A percentile compares a stretch with the other conserved stretches of the same genome.
Evolutionary conservation across 2,888 invertebrate species (phyloP).

Genomic region (Troilus luridus): DNA sequence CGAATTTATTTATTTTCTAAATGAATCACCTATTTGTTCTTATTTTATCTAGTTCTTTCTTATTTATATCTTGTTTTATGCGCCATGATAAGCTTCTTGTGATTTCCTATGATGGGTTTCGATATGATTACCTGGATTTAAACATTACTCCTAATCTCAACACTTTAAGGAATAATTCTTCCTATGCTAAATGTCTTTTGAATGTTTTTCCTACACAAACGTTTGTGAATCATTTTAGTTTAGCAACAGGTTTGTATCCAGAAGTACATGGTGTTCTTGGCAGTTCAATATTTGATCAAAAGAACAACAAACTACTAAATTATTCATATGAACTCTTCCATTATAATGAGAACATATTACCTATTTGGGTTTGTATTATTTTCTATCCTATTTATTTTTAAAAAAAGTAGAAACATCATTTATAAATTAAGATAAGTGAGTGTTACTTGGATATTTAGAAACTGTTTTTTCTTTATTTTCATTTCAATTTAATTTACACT

Average conservation of each 20-base stretch:
- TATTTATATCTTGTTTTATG: not conserved
- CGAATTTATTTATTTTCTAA: not conserved
- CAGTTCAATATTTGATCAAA: conserved; percentile 74
- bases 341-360: conserved; percentile 72
- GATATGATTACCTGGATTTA: conserved; percentile 58
- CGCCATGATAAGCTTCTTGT: conserved; percentile 57
- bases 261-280: conserved; percentile 80
- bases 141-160: conserved; percentile 74
- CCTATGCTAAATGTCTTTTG: conserved; percentile 74
- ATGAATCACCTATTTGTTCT: not conserved
- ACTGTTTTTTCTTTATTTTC: no score
- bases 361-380: conserved; percentile 73
- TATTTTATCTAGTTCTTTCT: not conserved
- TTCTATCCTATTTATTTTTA: not conserved
- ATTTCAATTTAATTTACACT: not conserved
- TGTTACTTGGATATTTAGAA: no score
- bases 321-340: conserved; percentile 71
- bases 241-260: conserved; percentile 79
- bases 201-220: conserved; percentile 81
- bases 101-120: conserved; percentile 62
- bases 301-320: conserved; percentile 65
- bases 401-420: no score
- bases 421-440: no score
- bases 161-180: conserved; percentile 73
- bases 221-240: conserved; percentile 81